These are phyloP conservation scores for Myotis daubentonii DNA, from an alignment of 2,797 vertebrate species.

Conservation along the genomic window DNA sequence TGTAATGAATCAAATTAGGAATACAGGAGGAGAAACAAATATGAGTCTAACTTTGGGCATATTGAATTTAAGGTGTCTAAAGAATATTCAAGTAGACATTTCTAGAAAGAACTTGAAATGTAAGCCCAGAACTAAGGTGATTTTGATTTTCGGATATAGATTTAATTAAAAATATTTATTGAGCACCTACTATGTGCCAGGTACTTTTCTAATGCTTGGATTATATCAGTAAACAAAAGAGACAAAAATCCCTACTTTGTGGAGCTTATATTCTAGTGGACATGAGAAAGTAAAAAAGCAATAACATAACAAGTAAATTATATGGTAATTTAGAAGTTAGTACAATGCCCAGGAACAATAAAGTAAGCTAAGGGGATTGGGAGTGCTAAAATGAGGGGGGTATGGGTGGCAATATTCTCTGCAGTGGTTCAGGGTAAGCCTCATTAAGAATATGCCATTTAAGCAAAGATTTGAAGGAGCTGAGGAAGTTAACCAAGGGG, in stretches of 20 bases:
- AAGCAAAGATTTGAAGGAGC: background rate
- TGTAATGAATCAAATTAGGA: background rate
- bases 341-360: background rate
- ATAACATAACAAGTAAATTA: background rate
- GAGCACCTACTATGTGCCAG: background rate
- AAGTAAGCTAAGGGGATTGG: background rate
- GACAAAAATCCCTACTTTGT: background rate
- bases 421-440: background rate
- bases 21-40: background rate
- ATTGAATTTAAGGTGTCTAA: background rate
- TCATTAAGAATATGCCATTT: background rate
- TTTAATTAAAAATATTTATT: background rate
- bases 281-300: background rate
- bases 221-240: background rate
- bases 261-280: background rate
- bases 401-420: background rate
- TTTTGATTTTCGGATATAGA: background rate
- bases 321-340: background rate
- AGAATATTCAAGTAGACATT: background rate
- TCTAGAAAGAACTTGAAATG: background rate
- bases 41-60: background rate
- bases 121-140: background rate
- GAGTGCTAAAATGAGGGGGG: background rate
- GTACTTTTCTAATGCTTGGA: background rate
- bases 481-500: background rate